Evolutionary conservation across 2,888 invertebrate species (phyloP), one percentile per base, ranked within the genome.

Genomic region (Tenthredo distinguenda): DNA sequence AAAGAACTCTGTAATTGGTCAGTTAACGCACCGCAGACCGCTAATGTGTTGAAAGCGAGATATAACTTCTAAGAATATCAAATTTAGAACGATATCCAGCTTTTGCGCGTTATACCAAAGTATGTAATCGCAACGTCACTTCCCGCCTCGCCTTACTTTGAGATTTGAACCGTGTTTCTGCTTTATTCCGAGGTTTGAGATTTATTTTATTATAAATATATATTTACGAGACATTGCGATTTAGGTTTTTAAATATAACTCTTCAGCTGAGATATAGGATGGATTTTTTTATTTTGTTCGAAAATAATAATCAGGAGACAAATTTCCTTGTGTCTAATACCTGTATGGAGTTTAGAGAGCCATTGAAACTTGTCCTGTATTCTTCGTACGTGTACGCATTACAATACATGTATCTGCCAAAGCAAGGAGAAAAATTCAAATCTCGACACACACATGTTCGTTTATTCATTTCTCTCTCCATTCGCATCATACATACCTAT

Each of bases 81-180:
- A 68, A 68, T 68, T 68, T 68, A 68, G 68, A 31, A 68, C 34
- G 68, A 34, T 68, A 68, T 68, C 68, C 68, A 68, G 68, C 68
- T 68, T 68, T 68, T 68, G 68, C 34, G 68, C 34, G 34, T 26
- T 68, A 34, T 18, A 5, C 18, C 34, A 26, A 31, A 18, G 68
- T 68, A 68, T 34, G 34, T 68, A 68, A 34, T 68, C 68, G 34
- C 34, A 68, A 34, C 68, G 68, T 68, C 34, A 68, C 68, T 68
- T 68, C 34, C 68, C 68, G 68, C 34, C 68, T 68, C 34, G 68
- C 34, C 34, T 68, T 31, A 68, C 34, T 34, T 26, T 34, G 34
- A 34, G 68, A 34, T 34, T 34, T 68, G 34, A 15, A 68, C 34
- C 34, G 34, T 34, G 34, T 34, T 68, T 31, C 21, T 62, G 9